Conservation (phyloP, 2,113 vertebrate genomes). For the Grus americana region DNA sequence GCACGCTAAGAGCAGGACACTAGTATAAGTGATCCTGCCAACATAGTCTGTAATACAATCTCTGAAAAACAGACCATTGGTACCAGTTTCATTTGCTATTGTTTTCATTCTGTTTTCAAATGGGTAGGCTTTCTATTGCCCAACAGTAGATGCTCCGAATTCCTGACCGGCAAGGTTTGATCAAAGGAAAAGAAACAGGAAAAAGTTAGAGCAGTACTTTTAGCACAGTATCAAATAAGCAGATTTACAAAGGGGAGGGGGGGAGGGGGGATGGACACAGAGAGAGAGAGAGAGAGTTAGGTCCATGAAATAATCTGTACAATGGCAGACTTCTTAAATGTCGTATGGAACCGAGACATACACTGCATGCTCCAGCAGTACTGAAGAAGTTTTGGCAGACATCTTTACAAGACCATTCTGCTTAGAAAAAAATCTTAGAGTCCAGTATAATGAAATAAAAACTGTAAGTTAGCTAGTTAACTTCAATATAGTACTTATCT, state of each 20-base stretch:
- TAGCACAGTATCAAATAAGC: accelerated
- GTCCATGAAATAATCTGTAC: background rate
- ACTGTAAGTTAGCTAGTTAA: background rate
- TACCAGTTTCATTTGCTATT: background rate
- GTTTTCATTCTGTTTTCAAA: background rate
- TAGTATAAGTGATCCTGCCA: background rate
- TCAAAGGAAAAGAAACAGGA: background rate
- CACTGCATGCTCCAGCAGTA: background rate
- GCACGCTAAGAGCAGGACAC: background rate
- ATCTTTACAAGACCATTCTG: background rate
- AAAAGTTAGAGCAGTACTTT: background rate
- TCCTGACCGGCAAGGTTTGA: background rate
- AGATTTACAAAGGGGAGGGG: background rate
- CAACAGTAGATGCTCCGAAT: background rate
- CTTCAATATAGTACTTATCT: background rate
- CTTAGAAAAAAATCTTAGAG: background rate
- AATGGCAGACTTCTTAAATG: background rate
- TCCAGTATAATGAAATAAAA: background rate
- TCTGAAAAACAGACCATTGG: background rate
- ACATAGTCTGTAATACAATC: background rate
- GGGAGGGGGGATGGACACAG: background rate
- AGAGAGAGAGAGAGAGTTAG: background rate
- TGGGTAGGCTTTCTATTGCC: background rate
- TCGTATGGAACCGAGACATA: background rate
- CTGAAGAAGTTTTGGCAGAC: background rate